Base-by-base conservation (phyloP, 2,888 invertebrate genomes). In the Drosophila hawaiiensis region DNA sequence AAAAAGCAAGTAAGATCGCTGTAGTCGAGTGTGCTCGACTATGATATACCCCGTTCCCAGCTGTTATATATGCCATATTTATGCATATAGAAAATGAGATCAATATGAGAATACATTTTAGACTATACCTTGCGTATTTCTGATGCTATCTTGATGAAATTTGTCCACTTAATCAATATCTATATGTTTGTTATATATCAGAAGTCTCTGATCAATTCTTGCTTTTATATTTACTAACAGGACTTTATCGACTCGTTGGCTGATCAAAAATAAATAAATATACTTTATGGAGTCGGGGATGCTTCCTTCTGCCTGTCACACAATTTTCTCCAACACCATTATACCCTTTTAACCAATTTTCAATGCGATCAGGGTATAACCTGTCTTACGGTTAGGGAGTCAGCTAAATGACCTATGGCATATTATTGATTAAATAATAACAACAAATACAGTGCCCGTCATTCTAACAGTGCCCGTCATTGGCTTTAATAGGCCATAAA, bases 391-490 rank as follows among this genome's bases (percentile, higher is more conserved):
- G 52, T 19, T 35, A 41, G 22, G 6, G 10, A 29, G 54, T 47
- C 35, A 64, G 29, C 49, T 35, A 12, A 37, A 55, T 69, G 52
- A 47, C 65, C 67, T 60, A 53, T 52, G 60, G 4, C 9, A 47
- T 2, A 25, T 22, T 22, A 47, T 7, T 47, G 14, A 22, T 47
- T 22, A 47, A 47, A 47, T 7, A 47, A 47, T 47, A 22, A 47
- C 1, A 22, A 14, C 14, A 47, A 22, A 22, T 14, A 14, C 3
- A 41, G n/a, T n/a, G 52, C 0, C 12, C 19, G 28, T 31, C 19
- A 9, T 22, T 33, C 35, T 16, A 25, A 22, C 22, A 41, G n/a
- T n/a, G 52, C 0, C 12, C 19, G 28, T 31, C 19, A 9, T 22
- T 33, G 29, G n/a, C 25, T 12, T 22, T 58, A 47, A 22, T n/a